Base-by-base conservation (phyloP, 2,113 vertebrate species). In the Chroicocephalus ridibundus region DNA sequence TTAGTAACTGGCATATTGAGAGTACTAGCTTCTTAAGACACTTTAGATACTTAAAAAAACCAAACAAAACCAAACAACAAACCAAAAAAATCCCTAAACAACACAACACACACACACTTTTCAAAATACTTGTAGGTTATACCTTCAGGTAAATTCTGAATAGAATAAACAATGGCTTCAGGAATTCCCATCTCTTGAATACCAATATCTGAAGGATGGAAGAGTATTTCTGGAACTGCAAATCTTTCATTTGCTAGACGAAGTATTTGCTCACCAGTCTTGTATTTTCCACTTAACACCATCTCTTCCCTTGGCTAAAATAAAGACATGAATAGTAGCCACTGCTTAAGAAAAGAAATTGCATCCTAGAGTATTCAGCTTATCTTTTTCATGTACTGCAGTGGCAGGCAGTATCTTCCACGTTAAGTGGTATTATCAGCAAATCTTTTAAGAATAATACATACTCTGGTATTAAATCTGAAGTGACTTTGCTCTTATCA, bases 181-280 rank as follows among this genome's bases (percentile, higher is more conserved):
- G 99, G 99, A 95, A 99, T 98, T 40, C 99, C 99, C 99, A 99
- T 99, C 98, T 99, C 99, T 98, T 99, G 99, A 97, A 99, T 99
- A 52, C 99, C 99, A 91, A 99, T 99, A 96, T 99, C 99, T 0
- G 99, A 99, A 47, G 99, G 99, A 94, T 99, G 99, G 81, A 99
- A 99, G 68, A 99, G 98, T 97, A 99, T 99, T 97, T 99, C 99
- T 40, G 99, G 99, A 91, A 99, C 99, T 47, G 99, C 99, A 90
- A 99, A 99, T 96, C 99, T 98, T 97, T 99, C 99, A 91, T 99
- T 99, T 91, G 98, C 98, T 94, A 99, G 96, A 76, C 99, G 98
- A 95, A 99, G 98, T 94, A 99, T 99, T 97, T 99, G 99, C 98
- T 99, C 99, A 11, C 99, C 99, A 11, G 99, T 99, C 97, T 99